Evolutionary conservation across 1,140 invertebrate species (phyloP).

Genomic region (Lasioglossum albipes): DNA sequence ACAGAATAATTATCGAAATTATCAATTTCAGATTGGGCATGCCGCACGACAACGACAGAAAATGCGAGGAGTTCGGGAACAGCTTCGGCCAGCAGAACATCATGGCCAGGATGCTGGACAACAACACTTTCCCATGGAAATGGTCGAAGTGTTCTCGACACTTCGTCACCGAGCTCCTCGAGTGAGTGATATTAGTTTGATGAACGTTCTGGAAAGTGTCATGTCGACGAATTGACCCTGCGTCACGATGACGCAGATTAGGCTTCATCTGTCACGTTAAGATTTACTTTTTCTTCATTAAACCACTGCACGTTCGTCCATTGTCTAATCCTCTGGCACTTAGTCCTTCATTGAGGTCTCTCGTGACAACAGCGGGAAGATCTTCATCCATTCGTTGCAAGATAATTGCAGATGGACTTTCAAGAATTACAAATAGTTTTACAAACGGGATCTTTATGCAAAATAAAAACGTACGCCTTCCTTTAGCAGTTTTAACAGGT

Average conservation of each 20-base stretch:
- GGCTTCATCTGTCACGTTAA: constrained; percentile 21
- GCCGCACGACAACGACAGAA: constrained; percentile 92
- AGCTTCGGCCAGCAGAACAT: constrained; percentile 82
- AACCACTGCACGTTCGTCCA: neutral
- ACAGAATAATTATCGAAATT: too few relatives aligned
- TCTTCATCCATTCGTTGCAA: too few relatives aligned
- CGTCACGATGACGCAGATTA: neutral
- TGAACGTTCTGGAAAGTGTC: constrained; percentile 36
- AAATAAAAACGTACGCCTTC: neutral
- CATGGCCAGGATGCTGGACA: constrained; percentile 91
- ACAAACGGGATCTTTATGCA: neutral
- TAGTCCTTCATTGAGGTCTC: too few relatives aligned
- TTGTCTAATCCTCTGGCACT: too few relatives aligned
- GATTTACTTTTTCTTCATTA: constrained; percentile 27
- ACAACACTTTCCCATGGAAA: constrained; percentile 92
- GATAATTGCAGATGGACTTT: too few relatives aligned
- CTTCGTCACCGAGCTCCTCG: constrained; percentile 92
- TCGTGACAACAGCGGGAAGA: too few relatives aligned
- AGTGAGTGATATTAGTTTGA: constrained; percentile 84
- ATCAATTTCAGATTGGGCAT: constrained; percentile 87
- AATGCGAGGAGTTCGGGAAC: constrained; percentile 83
- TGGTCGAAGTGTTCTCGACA: constrained; percentile 94
- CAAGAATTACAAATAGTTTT: too few relatives aligned
- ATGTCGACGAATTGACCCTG: constrained; percentile 36
- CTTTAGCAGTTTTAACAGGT: too few relatives aligned